Base-by-base conservation (phyloP, 2,113 vertebrate species). In the Zootoca vivipara region DNA sequence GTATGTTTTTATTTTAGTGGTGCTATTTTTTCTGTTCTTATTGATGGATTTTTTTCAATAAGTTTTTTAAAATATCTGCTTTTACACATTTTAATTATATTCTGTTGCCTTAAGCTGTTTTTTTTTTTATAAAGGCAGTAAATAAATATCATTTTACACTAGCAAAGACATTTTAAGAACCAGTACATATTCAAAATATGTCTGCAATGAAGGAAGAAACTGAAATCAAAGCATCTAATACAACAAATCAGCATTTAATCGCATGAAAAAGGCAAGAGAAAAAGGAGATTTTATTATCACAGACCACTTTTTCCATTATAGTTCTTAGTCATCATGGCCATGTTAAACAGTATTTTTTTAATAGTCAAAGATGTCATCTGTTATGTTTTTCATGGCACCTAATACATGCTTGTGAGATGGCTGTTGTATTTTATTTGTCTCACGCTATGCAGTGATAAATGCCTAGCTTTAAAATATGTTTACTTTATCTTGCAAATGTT, bases 351-450 rank as follows among this genome's bases (percentile, higher is more conserved):
- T 91, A 94, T 92, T 92, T 93, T 52, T 93, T 93, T 93, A 91
- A 89, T 83, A 91, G 88, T 88, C 83, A 93, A 91, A 93, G 85
- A 93, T 93, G 90, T 79, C 94, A 95, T 94, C 91, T 93, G 94
- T 94, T 95, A 94, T 85, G 83, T 86, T 86, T 94, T 93, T 88
- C 89, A 89, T 88, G 84, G 78, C 93, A 94, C 87, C 90, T 94
- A 93, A 93, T 95, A 94, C 95, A 89, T 86, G 85, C n/a, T 85
- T 87, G 58, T 69, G 88, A 94, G 93, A 90, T 92, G 85, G 75
- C 84, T 92, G 84, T 15, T 88, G 62, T 90, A 93, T 93, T 96
- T 93, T 92, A 90, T 94, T 92, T 93, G 84, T 92, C 90, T 93
- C 93, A 95, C 93, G 92, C 83, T 83, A 93, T 73, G 46, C 28